Evolutionary conservation across 2,888 invertebrate species (phyloP).

Genomic region (Erebia palarica): DNA sequence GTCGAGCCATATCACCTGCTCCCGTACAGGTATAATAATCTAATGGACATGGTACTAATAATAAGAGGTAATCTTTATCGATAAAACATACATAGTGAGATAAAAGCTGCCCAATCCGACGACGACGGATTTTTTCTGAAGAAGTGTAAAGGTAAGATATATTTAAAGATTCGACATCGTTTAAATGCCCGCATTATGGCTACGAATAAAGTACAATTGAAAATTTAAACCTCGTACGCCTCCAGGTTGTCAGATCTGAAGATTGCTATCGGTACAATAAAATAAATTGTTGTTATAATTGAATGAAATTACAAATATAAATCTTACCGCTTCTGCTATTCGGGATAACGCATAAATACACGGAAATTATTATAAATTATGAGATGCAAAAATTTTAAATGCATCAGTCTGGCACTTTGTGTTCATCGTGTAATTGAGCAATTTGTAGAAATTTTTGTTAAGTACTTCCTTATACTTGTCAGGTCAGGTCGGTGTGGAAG

Average conservation of each 20-base stretch:
- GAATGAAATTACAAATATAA: constrained; percentile 23
- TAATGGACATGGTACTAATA: too few relatives aligned
- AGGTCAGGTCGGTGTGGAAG: too few relatives aligned
- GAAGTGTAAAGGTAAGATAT: constrained; percentile 24
- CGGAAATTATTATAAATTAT: constrained; percentile 19
- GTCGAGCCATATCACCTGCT: too few relatives aligned
- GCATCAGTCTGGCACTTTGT: not conserved
- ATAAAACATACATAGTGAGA: not conserved
- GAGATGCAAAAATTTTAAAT: constrained; percentile 14
- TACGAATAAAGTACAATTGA: constrained; percentile 21
- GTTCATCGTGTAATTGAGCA: not conserved
- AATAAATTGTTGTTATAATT: constrained; percentile 29
- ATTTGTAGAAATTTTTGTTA: not conserved
- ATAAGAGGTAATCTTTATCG: too few relatives aligned
- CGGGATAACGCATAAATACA: constrained; percentile 16
- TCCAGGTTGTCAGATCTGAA: constrained; percentile 14
- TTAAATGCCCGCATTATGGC: constrained; percentile 8
- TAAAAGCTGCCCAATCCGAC: not conserved
- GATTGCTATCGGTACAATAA: constrained; percentile 17
- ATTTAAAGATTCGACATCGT: constrained; percentile 32
- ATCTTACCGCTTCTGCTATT: constrained; percentile 23
- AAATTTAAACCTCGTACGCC: constrained; percentile 20
- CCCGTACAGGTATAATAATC: too few relatives aligned
- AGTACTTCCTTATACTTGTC: too few relatives aligned
- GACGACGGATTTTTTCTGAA: too few relatives aligned